phyloP scores from a whole-genome alignment of 2,797 vertebrate genomes.

The Labroides dimidiatus region DNA sequence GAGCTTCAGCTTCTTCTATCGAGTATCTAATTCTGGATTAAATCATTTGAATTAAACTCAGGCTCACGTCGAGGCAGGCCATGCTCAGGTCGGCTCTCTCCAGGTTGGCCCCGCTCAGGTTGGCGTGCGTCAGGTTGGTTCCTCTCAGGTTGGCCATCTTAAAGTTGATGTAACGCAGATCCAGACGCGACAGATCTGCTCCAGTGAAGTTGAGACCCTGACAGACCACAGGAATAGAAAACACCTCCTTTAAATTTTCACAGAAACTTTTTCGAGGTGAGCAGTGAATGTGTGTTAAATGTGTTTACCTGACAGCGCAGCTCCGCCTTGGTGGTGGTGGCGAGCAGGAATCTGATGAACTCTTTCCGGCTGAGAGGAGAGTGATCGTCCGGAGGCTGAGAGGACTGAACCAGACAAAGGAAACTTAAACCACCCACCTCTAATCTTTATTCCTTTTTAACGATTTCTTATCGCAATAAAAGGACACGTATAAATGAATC shows the following conservation, averaged over 20 bases:
- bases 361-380: conserved; percentile 92
- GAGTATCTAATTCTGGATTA: too few species aligned
- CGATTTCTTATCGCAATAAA: too few species aligned
- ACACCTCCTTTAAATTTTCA: neutral
- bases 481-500: too few species aligned
- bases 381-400: conserved; percentile 91
- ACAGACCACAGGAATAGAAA: neutral
- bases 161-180: conserved; percentile 86
- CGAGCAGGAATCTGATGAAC: conserved; percentile 89
- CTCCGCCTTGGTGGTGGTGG: conserved; percentile 95
- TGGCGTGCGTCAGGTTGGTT: conserved; percentile 90
- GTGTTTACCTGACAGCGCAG: conserved; percentile 93
- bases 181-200: conserved; percentile 84
- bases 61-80: conserved; percentile 88
- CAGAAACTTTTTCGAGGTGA: too few species aligned
- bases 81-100: conserved; percentile 92
- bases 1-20: too few species aligned
- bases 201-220: conserved; percentile 86
- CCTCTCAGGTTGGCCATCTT: conserved; percentile 94
- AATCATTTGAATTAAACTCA: neutral
- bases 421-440: too few species aligned
- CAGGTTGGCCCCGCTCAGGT: conserved; percentile 92
- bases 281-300: too few species aligned
- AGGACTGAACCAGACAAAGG: conserved; percentile 74
- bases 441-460: too few species aligned